These are phyloP conservation scores for Spizella passerina DNA, from an alignment of 2,797 vertebrate species.

Conservation along the genomic window DNA sequence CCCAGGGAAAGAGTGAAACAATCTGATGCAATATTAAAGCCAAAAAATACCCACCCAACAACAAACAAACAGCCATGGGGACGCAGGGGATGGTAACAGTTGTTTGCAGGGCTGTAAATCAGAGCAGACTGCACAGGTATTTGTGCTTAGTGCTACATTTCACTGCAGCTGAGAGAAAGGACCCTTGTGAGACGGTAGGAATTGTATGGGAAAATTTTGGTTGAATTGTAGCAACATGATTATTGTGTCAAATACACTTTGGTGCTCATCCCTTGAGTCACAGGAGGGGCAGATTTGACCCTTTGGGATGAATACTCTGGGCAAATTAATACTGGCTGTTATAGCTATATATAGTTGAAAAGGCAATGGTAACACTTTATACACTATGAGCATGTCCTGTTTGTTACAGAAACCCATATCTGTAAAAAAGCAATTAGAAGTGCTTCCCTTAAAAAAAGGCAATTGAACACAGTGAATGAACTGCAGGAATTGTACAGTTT, in stretches of 20 bases:
- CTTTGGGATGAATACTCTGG: conserved; percentile 8
- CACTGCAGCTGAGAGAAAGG: not conserved
- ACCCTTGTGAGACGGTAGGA: not conserved
- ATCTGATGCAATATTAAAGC: not conserved
- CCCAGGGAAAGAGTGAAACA: conserved; percentile 13
- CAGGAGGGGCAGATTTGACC: not conserved
- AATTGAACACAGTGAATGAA: conserved; percentile 54
- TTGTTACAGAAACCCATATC: conserved; percentile 52
- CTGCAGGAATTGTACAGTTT: conserved; percentile 63
- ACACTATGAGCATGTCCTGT: not conserved
- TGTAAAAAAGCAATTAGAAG: conserved; percentile 62
- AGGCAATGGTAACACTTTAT: conserved; percentile 25
- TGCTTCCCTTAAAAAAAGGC: conserved; percentile 41
- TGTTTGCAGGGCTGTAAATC: conserved; percentile 13
- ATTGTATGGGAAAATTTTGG: not conserved
- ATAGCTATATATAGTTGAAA: conserved; percentile 44
- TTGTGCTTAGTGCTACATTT: not conserved
- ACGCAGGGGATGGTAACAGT: not conserved
- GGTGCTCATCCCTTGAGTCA: not conserved
- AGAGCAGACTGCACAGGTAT: not conserved
- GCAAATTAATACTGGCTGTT: conserved; percentile 45
- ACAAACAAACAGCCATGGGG: conserved; percentile 11
- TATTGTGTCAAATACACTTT: not conserved
- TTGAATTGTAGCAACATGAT: not conserved
- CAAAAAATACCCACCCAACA: not conserved